These are phyloP conservation scores for Eurystomus glaucurus DNA, from an alignment of 2,797 vertebrate species.

Conservation along the genomic window DNA sequence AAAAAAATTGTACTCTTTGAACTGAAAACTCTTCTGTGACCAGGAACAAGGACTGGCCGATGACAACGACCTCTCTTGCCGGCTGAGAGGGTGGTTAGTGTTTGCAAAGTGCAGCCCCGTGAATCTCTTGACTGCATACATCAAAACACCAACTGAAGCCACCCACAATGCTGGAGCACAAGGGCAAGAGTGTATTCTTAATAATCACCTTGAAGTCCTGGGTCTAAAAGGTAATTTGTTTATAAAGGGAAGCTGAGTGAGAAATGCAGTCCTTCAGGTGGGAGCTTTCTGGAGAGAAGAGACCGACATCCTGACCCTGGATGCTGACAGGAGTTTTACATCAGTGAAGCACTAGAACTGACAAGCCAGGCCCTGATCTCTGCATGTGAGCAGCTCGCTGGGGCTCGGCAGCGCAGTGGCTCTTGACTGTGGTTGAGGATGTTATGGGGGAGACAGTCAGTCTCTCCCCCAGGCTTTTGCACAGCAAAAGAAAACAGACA, in stretches of 20 bases:
- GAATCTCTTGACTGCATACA: neutral
- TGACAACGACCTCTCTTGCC: neutral
- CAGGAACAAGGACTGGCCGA: neutral
- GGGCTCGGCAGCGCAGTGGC: neutral
- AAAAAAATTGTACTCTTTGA: neutral
- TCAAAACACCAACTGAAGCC: slow-evolving; percentile 16
- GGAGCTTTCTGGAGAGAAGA: neutral
- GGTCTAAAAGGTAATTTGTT: neutral
- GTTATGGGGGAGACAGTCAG: neutral
- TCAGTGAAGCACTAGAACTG: neutral
- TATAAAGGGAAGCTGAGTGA: neutral
- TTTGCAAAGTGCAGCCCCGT: neutral
- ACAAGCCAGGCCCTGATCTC: neutral
- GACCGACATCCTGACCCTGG: neutral
- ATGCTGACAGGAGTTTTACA: neutral
- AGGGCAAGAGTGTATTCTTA: neutral
- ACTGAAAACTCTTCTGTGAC: neutral
- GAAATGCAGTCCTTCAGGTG: neutral
- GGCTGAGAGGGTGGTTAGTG: neutral
- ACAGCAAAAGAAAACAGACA: neutral
- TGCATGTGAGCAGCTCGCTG: accelerated
- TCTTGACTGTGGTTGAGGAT: neutral
- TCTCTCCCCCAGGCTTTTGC: neutral
- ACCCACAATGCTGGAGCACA: neutral
- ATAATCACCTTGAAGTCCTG: neutral